Evolutionary conservation across 2,113 vertebrate genomes (phyloP), one percentile per base, ranked within the genome.

Genomic region (Ptyas mucosa): DNA sequence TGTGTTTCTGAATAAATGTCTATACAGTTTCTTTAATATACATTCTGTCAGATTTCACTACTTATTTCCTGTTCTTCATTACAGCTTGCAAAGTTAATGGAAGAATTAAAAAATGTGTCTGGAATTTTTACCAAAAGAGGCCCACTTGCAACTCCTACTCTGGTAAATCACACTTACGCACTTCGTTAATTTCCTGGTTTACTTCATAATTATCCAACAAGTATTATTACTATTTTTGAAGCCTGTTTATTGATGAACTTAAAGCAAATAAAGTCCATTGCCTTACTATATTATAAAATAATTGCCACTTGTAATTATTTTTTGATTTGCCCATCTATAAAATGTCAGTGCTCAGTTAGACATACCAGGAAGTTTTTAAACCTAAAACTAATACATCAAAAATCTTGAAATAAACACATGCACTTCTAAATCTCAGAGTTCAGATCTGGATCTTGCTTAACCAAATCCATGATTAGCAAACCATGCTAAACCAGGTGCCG

Each of bases 81-180:
- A 90, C 95, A 99, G 99, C 98, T 99, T 95, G 98, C 99, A 93
- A 99, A 99, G 94, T 98, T 99, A 86, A 99, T 99, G 98, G 98
- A 99, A 6, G 99, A 99, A 95, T 96, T 99, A 95, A 98, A 99
- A 94, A 98, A 97, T 93, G 98, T 99, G 34, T 98, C 99, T 57
- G 99, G 98, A 90, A 96, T 98, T 12, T 97, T 98, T 90, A 97
- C 97, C 21, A 97, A 96, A 88, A 97, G 97, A 91, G 96, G 92
- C 90, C 97, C 98, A 1, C 88, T 98, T 26, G 96, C 98, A 6
- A 64, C 96, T 29, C 94, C 96, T 58, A 95, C 96, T 89, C 96
- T 90, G 26, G 99, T 99, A 97, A 98, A 98, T 97, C 88, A 88
- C 85, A 94, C 61, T 55, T 88, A 92, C 93, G 91, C 4, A 46